These are phyloP conservation scores for Alviniconcha strummeri DNA, from an alignment of 2,888 invertebrate species.

Conservation along the genomic window DNA sequence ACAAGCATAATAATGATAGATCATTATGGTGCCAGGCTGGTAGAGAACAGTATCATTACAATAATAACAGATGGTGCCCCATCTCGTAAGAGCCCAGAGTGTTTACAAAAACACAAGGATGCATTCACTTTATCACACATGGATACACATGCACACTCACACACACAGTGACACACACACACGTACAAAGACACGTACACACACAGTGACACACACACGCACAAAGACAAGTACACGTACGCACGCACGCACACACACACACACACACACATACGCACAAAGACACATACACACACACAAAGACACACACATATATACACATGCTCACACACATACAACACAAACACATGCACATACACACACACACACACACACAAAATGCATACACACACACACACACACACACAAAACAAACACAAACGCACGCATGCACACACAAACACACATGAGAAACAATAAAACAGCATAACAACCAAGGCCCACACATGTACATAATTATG, in stretches of 20 bases:
- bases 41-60: no score
- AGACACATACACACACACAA: neutral
- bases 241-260: neutral
- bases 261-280: neutral
- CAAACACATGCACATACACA: neutral
- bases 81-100: no score
- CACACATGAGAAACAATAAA: no score
- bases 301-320: neutral
- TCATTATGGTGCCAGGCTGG: no score
- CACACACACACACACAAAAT: neutral
- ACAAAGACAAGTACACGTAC: neutral
- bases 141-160: neutral
- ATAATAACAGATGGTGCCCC: no score
- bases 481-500: no score
- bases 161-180: neutral
- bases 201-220: neutral
- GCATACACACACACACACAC: no score
- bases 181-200: neutral
- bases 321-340: no score
- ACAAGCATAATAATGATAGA: no score
- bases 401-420: no score
- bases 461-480: no score
- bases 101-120: neutral
- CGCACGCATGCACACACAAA: no score
- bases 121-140: neutral